Conservation (phyloP, 1,140 invertebrate species). For the Drosophila truncata region DNA sequence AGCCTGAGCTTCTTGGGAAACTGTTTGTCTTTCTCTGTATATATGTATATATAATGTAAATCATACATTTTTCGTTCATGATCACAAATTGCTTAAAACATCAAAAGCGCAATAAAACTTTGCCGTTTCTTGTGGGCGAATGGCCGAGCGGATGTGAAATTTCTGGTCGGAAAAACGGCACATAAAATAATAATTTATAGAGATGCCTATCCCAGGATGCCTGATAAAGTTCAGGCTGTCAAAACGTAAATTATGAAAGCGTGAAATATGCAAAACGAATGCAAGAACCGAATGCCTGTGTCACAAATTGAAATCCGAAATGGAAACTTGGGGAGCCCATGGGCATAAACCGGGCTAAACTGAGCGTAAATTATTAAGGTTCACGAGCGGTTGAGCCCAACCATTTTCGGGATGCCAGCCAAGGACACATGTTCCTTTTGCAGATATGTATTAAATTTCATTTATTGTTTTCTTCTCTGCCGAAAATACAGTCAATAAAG, state of each 20-base stretch:
- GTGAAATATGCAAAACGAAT: constrained; percentile 53
- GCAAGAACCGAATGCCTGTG: constrained; percentile 13
- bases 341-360: constrained; percentile 36
- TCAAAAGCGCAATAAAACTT: constrained; percentile 53
- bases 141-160: neutral
- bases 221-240: constrained; percentile 42
- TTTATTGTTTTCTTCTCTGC: constrained; percentile 44
- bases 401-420: constrained; percentile 11
- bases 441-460: constrained; percentile 56
- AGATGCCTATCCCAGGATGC: constrained; percentile 7
- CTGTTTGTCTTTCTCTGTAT: neutral
- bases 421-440: constrained; percentile 45
- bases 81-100: constrained; percentile 35
- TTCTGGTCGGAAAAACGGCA: neutral
- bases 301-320: constrained; percentile 41
- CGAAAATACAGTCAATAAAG: constrained; percentile 51
- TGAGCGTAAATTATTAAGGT: constrained; percentile 52
- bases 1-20: constrained; percentile 8
- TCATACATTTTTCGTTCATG: constrained; percentile 8
- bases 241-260: constrained; percentile 47
- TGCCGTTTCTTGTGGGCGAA: neutral
- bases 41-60: constrained; percentile 1
- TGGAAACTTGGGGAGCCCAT: constrained; percentile 24
- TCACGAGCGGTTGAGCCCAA: constrained; percentile 29
- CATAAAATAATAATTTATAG: constrained; percentile 47